These are phyloP conservation scores for Buphagus erythrorhynchus DNA, from an alignment of 2,797 vertebrate species.

Conservation along the genomic window DNA sequence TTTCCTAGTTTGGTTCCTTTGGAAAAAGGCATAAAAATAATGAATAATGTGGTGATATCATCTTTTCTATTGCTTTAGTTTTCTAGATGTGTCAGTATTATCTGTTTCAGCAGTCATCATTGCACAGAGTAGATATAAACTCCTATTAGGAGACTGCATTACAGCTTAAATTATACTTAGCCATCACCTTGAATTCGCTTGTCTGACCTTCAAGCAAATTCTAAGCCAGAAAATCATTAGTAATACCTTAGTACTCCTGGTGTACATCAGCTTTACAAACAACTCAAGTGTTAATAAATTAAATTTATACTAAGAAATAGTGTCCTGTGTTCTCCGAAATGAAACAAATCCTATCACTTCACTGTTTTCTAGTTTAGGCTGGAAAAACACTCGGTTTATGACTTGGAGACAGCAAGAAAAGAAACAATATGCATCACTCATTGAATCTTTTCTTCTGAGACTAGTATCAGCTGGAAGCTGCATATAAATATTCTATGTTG, in stretches of 20 bases:
- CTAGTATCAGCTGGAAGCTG: not conserved
- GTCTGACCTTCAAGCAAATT: not conserved
- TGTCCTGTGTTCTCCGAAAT: not conserved
- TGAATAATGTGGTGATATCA: not conserved
- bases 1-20: not conserved
- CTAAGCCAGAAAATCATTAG: not conserved
- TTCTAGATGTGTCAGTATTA: not conserved
- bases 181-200: not conserved
- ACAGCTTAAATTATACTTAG: not conserved
- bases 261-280: not conserved
- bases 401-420: not conserved
- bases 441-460: not conserved
- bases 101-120: not conserved
- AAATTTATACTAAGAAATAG: not conserved
- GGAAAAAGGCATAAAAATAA: not conserved
- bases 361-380: not conserved
- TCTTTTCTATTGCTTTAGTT: constrained; percentile 19
- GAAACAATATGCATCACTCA: not conserved
- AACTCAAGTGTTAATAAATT: not conserved
- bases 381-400: not conserved
- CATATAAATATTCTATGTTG: constrained; percentile 2
- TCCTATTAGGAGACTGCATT: not conserved
- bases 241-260: not conserved
- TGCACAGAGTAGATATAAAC: not conserved
- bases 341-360: not conserved